Conservation (phyloP, 2,797 vertebrate species). For the Pseudomugil tenellus region DNA sequence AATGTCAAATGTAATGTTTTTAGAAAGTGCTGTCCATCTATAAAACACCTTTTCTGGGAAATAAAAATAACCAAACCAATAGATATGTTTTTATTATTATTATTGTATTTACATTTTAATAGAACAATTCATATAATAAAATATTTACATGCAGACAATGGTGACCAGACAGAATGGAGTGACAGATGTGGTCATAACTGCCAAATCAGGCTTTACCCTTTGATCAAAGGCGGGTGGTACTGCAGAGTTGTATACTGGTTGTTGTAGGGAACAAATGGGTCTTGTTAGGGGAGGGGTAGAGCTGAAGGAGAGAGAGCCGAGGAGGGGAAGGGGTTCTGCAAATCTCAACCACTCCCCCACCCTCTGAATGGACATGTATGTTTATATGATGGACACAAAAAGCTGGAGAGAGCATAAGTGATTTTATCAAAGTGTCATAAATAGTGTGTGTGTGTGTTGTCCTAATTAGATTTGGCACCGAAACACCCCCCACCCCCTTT, state of each 20-base stretch:
- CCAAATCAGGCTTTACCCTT: conserved; percentile 59
- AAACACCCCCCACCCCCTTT: conserved; percentile 50
- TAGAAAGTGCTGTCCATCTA: conserved; percentile 30
- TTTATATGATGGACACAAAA: conserved; percentile 47
- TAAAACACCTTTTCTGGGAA: conserved; percentile 25
- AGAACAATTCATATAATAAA: conserved; percentile 74
- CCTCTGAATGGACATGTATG: conserved; percentile 36
- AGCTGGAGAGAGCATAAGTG: conserved; percentile 42
- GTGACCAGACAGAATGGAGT: conserved; percentile 52
- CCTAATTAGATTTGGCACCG: conserved; percentile 67
- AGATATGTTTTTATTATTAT: conserved; percentile 6
- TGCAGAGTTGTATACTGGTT: conserved; percentile 56
- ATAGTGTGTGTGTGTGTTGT: conserved; percentile 32
- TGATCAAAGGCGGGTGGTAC: conserved; percentile 65
- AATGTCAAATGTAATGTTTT: conserved; percentile 56
- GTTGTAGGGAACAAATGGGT: conserved; percentile 55
- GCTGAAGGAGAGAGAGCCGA: conserved; percentile 29
- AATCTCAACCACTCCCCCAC: conserved; percentile 25
- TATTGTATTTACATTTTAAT: conserved; percentile 73
- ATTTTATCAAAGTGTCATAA: conserved; percentile 52
- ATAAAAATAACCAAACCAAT: conserved; percentile 49
- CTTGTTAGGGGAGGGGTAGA: conserved; percentile 55
- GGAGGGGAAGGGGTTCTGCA: conserved; percentile 25
- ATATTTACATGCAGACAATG: conserved; percentile 77
- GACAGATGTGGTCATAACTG: conserved; percentile 71